Base-by-base conservation (phyloP, 1,140 invertebrate species). In the Subanguina moxae region DNA sequence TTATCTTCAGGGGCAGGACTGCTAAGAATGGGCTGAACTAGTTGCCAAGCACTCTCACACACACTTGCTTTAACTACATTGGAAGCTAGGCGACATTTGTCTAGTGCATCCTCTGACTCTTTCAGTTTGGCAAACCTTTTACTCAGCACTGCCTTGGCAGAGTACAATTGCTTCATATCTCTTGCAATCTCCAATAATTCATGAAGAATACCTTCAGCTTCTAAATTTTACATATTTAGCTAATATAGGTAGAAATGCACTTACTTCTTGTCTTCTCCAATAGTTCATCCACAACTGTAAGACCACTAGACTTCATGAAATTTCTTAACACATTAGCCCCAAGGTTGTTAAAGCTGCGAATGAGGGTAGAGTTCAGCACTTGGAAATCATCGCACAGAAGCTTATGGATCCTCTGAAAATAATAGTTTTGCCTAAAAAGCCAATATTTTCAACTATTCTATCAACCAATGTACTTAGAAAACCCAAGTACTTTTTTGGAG, bases 311-410 rank as follows among this genome's bases (percentile, higher is more conserved):
- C 9, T 42, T 67, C 45, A 77, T 73, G 27, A 76, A 62, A 23
- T 46, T 27, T 19, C 38, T 15, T 1, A 73, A 67, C 23, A 77
- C 59, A 21, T 27, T 61, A 28, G 70, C 74, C 8, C 72, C 72
- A 32, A 57, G 56, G 15, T 61, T 52, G 57, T 73, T 56, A 15
- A 73, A 62, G 13, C 19, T 59, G 19, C 25, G 25, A 21, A 70
- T 25, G 30, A 73, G 45, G 19, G 75, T 61, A 15, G 59, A 23
- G 25, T 63, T 73, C 9, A 76, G 56, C 28, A 30, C 43, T 25
- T 75, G 19, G 45, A 73, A 73, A 43, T 73, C 72, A 52, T 73
- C 72, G 11, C 52, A 42, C 15, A 73, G 67, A 21, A 73, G 58
- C 48, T 74, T 76, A 25, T 56, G 30, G 11, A 73, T 68, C 61